Base-by-base conservation (phyloP, 2,888 invertebrate species). In the Clepsis dumicolana region DNA sequence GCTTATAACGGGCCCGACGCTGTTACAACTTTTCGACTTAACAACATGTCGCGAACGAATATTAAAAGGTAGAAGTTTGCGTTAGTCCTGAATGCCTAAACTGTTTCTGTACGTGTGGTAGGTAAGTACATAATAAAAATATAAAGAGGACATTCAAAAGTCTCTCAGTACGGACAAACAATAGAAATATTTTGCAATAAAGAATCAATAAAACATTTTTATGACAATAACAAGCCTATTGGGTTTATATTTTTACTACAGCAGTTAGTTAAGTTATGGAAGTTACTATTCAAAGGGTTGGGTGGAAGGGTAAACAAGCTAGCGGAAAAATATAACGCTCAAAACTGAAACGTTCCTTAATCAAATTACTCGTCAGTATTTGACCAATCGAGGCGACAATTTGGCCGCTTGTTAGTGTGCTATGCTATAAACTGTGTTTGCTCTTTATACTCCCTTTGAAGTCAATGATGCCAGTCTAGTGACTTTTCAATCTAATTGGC, bases 191-290 rank as follows among this genome's bases (percentile, higher is more conserved):
- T n/a, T 41, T 8, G 29, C 21, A 64, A 64, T 48, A 56, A 48
- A 56, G 12, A 56, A 57, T 64, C 21, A 57, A 57, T 64, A 64
- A 64, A 64, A 64, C 25, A 32, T 21, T 64, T 54, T 57, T 48
- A 64, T 64, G 25, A 44, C 44, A 56, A 41, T 48, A 64, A 56
- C 29, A 53, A 53, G 8, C 4, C 52, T 35, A 10, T 50, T n/a
- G 50, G 32, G 16, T 35, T 53, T 38, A 53, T n/a, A 27, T 24
- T 53, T 64, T 56, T 64, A 54, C 25, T 44, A 56, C 8, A 44
- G 53, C 29, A 64, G 54, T 29, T 18, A 64, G 44, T 44, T 10
- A 12, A 44, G 54, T 64, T 32, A 32, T 44, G 29, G 38, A 27
- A 63, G 27, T 62, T 25, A 50, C 32, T 62, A 29, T 53, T 63